Conservation (phyloP, 2,888 invertebrate genomes). For the Orchesellides sinensis region DNA sequence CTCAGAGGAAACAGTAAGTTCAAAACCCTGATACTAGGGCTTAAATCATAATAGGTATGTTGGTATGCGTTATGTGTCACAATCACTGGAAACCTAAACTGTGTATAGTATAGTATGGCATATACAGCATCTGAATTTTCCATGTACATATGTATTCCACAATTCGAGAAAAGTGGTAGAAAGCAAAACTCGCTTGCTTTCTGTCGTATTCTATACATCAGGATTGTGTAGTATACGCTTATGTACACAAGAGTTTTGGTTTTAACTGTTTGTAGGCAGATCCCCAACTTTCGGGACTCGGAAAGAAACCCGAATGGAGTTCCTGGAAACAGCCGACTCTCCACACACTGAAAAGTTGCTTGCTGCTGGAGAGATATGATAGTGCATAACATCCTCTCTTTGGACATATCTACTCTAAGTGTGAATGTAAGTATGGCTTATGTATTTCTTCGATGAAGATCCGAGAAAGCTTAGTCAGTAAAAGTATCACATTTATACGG, state of each 20-base stretch:
- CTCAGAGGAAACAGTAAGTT: no score
- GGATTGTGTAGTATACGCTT: neutral
- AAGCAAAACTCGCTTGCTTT: conserved; percentile 4
- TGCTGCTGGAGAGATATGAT: no score
- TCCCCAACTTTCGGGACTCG: conserved; percentile 34
- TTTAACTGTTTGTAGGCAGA: neutral
- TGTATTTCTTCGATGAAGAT: neutral
- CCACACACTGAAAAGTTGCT: neutral
- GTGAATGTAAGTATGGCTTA: no score
- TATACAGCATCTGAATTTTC: neutral
- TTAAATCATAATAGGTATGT: no score
- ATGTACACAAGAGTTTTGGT: neutral
- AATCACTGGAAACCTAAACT: no score
- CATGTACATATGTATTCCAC: neutral
- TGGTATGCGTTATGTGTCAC: no score
- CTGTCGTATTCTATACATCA: neutral
- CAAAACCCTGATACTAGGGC: no score
- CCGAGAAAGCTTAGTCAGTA: conserved; percentile 31
- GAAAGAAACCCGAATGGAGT: conserved; percentile 39
- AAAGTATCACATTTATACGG: neutral
- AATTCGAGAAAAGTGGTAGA: neutral
- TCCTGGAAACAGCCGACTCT: conserved; percentile 49
- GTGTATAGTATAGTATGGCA: no score
- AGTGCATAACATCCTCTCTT: no score
- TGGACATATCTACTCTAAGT: no score